These are phyloP conservation scores for Pterocles orientalis DNA, from an alignment of 2,113 vertebrate species.

Conservation along the genomic window DNA sequence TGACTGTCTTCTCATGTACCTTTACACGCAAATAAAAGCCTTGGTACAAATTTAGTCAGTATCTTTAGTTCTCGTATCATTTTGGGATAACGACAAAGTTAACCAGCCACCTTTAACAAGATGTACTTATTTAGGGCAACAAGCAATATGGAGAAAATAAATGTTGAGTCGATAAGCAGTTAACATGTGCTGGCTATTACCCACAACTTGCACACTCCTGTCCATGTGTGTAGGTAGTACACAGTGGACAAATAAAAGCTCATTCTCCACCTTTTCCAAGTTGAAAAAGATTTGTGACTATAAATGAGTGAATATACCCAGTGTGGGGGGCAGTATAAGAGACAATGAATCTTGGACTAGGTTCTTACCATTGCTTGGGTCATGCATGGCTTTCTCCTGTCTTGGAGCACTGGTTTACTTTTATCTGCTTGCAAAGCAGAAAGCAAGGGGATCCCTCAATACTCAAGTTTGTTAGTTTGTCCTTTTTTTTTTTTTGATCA, in stretches of 20 bases:
- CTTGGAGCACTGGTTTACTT: background rate
- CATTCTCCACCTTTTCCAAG: background rate
- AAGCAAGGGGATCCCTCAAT: background rate
- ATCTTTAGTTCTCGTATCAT: background rate
- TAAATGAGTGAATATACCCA: background rate
- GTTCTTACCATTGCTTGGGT: background rate
- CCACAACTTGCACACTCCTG: rapidly evolving
- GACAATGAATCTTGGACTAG: background rate
- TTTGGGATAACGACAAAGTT: background rate
- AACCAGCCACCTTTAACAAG: background rate
- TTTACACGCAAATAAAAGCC: background rate
- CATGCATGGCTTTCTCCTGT: background rate
- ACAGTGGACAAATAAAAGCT: background rate
- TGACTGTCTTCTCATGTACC: background rate
- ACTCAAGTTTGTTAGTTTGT: background rate
- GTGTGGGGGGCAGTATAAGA: background rate
- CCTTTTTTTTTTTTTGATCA: background rate
- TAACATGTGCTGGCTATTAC: rapidly evolving
- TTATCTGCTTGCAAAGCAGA: background rate
- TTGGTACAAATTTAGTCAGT: background rate
- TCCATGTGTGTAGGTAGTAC: background rate
- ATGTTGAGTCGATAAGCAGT: background rate
- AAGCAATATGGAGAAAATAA: background rate
- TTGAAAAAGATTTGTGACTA: background rate
- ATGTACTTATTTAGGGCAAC: background rate